These are phyloP conservation scores for Agapornis roseicollis DNA, from an alignment of 2,113 vertebrate species.

Conservation along the genomic window DNA sequence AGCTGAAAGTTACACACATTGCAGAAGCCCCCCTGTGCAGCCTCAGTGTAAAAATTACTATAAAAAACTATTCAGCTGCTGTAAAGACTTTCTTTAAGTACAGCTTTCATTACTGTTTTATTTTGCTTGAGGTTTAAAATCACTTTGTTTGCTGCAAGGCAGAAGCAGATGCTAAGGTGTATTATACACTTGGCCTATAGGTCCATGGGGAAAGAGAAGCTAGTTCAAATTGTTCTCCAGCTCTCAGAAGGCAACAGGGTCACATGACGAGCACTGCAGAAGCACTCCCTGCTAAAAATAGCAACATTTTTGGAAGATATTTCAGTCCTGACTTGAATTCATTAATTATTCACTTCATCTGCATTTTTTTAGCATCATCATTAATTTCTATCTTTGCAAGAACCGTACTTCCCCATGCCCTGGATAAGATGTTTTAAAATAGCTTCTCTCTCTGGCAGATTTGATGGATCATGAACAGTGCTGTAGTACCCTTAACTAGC, in stretches of 20 bases:
- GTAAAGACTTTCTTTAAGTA: not conserved
- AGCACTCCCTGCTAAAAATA: constrained; percentile 53
- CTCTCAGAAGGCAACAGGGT: constrained; percentile 55
- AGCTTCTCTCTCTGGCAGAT: constrained; percentile 28
- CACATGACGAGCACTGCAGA: constrained; percentile 56
- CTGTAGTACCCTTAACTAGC: not conserved
- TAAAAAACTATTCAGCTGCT: constrained; percentile 30
- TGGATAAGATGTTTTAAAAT: constrained; percentile 56
- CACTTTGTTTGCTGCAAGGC: constrained; percentile 38
- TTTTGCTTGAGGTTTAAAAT: constrained; percentile 29
- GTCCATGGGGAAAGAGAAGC: constrained; percentile 26
- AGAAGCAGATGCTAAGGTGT: constrained; percentile 30
- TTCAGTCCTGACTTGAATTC: constrained; percentile 48
- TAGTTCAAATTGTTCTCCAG: constrained; percentile 52
- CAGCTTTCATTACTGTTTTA: not conserved
- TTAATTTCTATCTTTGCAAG: constrained; percentile 43
- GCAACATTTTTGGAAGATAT: constrained; percentile 49
- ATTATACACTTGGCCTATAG: not conserved
- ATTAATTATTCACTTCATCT: constrained; percentile 38
- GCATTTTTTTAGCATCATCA: constrained; percentile 49
- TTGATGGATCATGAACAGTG: constrained; percentile 21
- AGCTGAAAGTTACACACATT: not conserved
- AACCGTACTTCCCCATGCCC: constrained; percentile 32
- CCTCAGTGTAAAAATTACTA: not conserved
- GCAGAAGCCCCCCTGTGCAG: not conserved